Evolutionary conservation across 2,888 invertebrate species (phyloP).

Genomic region (Oscheius sp.): DNA sequence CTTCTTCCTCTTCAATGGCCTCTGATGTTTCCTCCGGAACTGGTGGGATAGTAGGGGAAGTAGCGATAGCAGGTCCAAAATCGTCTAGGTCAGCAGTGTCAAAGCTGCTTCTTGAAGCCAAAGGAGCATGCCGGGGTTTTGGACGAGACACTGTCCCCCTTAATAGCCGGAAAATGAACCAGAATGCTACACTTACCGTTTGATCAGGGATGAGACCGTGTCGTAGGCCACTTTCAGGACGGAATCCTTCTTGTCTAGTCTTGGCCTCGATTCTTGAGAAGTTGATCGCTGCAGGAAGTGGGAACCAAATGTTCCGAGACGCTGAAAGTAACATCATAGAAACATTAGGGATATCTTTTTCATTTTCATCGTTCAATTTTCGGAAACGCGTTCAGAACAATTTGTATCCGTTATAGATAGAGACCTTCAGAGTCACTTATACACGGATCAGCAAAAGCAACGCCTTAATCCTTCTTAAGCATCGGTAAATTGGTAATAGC

Average conservation of each 20-base stretch:
- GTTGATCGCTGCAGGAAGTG: neutral
- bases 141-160: conserved; percentile 20
- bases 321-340: neutral
- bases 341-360: too few species aligned
- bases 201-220: conserved; percentile 20
- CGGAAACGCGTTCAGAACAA: too few species aligned
- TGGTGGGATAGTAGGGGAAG: neutral
- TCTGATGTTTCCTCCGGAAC: conserved; percentile 17
- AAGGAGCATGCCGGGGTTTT: conserved; percentile 17
- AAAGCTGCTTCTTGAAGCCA: conserved; percentile 17
- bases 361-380: too few species aligned
- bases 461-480: too few species aligned
- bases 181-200: neutral
- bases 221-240: conserved; percentile 24
- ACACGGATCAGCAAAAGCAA: too few species aligned
- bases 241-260: conserved; percentile 33
- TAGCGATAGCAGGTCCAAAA: neutral
- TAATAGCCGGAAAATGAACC: neutral
- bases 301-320: neutral
- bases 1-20: conserved; percentile 4
- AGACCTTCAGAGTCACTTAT: too few species aligned
- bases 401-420: too few species aligned
- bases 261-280: conserved; percentile 15
- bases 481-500: too few species aligned
- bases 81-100: conserved; percentile 14